A percentile compares a stretch with the other conserved stretches of the same genome.
phyloP scores from a whole-genome alignment of 1,140 invertebrate genomes.

The Lepidurus packardi region DNA sequence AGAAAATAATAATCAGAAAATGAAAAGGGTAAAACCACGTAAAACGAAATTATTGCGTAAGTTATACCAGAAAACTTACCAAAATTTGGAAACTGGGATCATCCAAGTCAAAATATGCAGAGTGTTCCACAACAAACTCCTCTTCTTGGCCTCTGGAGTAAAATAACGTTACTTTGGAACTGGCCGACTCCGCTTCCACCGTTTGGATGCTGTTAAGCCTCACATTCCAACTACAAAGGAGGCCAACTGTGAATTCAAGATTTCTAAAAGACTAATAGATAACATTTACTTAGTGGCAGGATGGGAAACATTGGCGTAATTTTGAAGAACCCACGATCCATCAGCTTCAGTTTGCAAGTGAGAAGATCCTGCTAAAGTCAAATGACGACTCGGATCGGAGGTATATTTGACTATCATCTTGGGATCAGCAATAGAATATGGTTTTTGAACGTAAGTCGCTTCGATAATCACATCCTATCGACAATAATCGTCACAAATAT shows the following conservation, averaged over 20 bases:
- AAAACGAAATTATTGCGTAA: not conserved
- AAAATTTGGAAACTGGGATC: not conserved
- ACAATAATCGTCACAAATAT: not conserved
- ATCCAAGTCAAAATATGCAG: not conserved
- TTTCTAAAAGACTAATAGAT: not conserved
- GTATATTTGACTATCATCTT: not conserved
- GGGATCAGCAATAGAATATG: not conserved
- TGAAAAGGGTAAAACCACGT: not conserved
- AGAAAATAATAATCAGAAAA: not conserved
- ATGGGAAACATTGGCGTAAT: not conserved
- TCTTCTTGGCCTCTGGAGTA: not conserved
- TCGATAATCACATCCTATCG: not conserved
- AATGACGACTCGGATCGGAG: not conserved
- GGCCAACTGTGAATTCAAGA: not conserved
- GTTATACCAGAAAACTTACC: not conserved
- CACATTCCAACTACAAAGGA: not conserved
- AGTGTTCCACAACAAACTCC: not conserved
- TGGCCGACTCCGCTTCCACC: not conserved
- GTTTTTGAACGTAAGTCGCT: not conserved
- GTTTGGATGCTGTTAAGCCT: not conserved
- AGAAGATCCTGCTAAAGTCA: not conserved
- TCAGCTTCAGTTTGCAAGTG: conserved; percentile 4
- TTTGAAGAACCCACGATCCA: not conserved
- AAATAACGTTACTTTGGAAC: not conserved
- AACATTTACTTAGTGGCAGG: not conserved